phyloP scores from a whole-genome alignment of 1,140 invertebrate species.

The Ganaspis sp. region DNA sequence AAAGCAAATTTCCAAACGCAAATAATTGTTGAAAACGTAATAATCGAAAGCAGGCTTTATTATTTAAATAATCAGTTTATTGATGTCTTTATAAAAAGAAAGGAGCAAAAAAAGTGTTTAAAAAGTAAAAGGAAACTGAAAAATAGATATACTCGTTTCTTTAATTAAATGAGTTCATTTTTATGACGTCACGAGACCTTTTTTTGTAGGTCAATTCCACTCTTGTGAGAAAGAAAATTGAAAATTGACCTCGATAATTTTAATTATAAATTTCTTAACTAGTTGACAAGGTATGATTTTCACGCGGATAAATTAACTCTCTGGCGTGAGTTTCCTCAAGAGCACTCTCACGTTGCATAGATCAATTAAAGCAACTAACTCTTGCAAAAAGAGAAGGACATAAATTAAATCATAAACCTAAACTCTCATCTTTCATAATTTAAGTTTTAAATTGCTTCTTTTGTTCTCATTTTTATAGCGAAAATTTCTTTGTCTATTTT shows the following conservation, averaged over 20 bases:
- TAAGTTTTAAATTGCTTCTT: background rate
- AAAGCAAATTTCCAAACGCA: too few relatives aligned
- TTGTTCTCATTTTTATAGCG: background rate
- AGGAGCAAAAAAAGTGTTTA: background rate
- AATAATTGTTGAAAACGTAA: too few relatives aligned
- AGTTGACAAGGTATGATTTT: background rate
- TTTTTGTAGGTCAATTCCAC: background rate
- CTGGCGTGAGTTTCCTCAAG: background rate
- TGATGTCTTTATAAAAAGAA: too few relatives aligned
- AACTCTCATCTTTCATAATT: background rate
- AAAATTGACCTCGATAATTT: slow-evolving; percentile 16
- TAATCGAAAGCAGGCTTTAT: too few relatives aligned
- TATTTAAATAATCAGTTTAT: too few relatives aligned
- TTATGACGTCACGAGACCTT: background rate
- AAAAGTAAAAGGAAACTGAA: too few relatives aligned
- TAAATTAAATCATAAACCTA: slow-evolving; percentile 15
- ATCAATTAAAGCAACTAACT: slow-evolving; percentile 13
- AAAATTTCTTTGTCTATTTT: too few relatives aligned
- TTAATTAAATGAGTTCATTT: background rate
- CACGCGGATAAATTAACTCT: slow-evolving; percentile 5
- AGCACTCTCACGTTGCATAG: background rate
- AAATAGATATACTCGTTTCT: too few relatives aligned
- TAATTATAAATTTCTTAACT: background rate
- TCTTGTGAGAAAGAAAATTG: background rate
- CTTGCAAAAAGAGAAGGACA: slow-evolving; percentile 7